Evolutionary conservation across 1,140 invertebrate genomes (phyloP).

Genomic region (Hydropsyche tenuis): DNA sequence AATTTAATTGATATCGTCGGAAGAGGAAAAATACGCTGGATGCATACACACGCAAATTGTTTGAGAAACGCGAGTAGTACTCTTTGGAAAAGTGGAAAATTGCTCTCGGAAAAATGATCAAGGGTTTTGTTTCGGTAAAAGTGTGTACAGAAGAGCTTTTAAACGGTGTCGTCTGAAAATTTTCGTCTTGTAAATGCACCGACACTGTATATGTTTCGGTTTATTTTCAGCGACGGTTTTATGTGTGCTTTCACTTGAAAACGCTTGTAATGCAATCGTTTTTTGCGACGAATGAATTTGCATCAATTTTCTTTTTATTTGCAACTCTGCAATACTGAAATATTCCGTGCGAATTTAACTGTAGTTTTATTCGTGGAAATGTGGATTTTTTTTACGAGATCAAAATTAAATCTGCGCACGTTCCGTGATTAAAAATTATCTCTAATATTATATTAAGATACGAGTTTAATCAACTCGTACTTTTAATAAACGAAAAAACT

Average conservation of each 20-base stretch:
- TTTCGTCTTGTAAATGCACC: background rate
- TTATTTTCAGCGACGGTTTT: background rate
- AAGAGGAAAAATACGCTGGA: background rate
- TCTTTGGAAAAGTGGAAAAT: too few relatives aligned
- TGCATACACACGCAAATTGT: background rate
- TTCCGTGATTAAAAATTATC: too few relatives aligned
- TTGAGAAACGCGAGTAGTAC: too few relatives aligned
- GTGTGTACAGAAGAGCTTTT: too few relatives aligned
- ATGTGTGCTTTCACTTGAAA: slow-evolving; percentile 3
- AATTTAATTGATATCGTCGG: background rate
- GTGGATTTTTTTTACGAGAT: too few relatives aligned
- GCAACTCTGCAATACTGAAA: background rate
- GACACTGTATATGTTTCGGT: slow-evolving; percentile 1
- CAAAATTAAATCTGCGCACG: too few relatives aligned
- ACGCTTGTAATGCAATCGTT: slow-evolving; percentile 10
- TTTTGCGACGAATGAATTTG: slow-evolving; percentile 3
- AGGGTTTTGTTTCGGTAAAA: too few relatives aligned
- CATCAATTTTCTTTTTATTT: background rate
- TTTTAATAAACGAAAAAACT: too few relatives aligned
- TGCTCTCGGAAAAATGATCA: too few relatives aligned
- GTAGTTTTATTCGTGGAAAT: too few relatives aligned
- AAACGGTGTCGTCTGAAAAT: background rate
- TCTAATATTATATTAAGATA: slow-evolving; percentile 4
- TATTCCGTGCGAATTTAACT: too few relatives aligned
- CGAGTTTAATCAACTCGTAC: too few relatives aligned